Evolutionary conservation across 2,797 vertebrate species (phyloP).

Genomic region (Jordanella pulchra): DNA sequence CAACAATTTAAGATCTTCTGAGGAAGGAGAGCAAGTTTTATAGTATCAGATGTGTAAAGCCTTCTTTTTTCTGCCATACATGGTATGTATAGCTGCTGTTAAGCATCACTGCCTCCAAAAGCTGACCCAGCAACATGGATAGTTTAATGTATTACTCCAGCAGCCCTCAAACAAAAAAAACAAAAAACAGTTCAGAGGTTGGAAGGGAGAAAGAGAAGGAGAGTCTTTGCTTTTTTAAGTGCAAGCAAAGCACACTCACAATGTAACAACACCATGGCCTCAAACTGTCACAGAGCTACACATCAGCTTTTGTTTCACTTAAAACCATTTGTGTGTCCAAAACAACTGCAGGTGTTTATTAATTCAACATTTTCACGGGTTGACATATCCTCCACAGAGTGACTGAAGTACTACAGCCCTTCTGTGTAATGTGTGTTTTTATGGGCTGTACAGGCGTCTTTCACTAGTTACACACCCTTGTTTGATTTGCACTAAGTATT

Average conservation of each 20-base stretch:
- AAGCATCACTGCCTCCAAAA: constrained; percentile 32
- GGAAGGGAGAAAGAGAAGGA: not conserved
- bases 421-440: not conserved
- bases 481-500: constrained; percentile 23
- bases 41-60: not conserved
- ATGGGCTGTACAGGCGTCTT: not conserved
- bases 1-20: not conserved
- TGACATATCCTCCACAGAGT: constrained; percentile 25
- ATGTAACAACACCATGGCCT: constrained; percentile 50
- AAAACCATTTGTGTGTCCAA: constrained; percentile 36
- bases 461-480: constrained; percentile 2
- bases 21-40: constrained; percentile 12
- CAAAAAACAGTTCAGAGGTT: constrained; percentile 40
- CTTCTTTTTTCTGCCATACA: not conserved
- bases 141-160: constrained; percentile 31
- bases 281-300: constrained; percentile 60
- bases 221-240: constrained; percentile 28
- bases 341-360: constrained; percentile 40
- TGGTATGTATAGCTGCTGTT: constrained; percentile 31
- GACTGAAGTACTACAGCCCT: constrained; percentile 8
- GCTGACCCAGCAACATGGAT: constrained; percentile 60
- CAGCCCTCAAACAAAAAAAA: constrained; percentile 45
- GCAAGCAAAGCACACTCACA: constrained; percentile 48
- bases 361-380: constrained; percentile 46
- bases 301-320: constrained; percentile 20